Evolutionary conservation across 2,113 vertebrate species (phyloP), one percentile per base, ranked within the genome.

Genomic region (Megaceryle maxima): DNA sequence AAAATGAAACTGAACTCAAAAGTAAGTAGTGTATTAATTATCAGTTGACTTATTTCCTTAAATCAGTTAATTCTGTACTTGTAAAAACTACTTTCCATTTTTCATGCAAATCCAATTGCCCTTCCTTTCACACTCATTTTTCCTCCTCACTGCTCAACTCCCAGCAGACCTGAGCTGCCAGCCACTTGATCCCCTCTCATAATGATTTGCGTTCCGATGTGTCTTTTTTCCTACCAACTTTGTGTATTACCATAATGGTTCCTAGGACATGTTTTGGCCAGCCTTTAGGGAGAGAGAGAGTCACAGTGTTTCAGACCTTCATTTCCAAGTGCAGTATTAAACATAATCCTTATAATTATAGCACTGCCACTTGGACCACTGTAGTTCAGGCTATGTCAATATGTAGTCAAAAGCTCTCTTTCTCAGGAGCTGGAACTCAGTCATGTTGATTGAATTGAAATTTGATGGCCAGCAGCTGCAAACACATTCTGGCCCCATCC

Each of bases 351-450:
- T 94, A 88, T 97, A 97, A 97, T 97, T 98, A 96, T 69, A 97
- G 94, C 87, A 53, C 51, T 86, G 91, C 92, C 69, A 77, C 85
- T 94, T 93, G 95, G 94, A 82, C 97, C 95, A 92, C 96, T 95
- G 63, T 91, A 96, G 94, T 91, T 95, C 78, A n/a, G 88, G 66
- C 95, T 97, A 81, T 97, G 98, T 97, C 98, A 97, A 87, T 96
- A 87, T 87, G 94, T 97, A 43, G 3, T 97, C 97, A 97, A 98
- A 97, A 96, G 96, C 96, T 95, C 96, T 97, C 92, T 97, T 98
- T 98, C 87, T 97, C 91, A 91, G 96, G 94, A 96, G 79, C 95
- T 98, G 95, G 95, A 97, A 93, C 96, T 93, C 91, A 87, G 91
- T 97, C 94, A 77, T 91, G 60, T 96, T 96, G 95, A 96, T 94